phyloP scores from a whole-genome alignment of 1,140 invertebrate genomes.

The Gonatopus flavifemur region DNA sequence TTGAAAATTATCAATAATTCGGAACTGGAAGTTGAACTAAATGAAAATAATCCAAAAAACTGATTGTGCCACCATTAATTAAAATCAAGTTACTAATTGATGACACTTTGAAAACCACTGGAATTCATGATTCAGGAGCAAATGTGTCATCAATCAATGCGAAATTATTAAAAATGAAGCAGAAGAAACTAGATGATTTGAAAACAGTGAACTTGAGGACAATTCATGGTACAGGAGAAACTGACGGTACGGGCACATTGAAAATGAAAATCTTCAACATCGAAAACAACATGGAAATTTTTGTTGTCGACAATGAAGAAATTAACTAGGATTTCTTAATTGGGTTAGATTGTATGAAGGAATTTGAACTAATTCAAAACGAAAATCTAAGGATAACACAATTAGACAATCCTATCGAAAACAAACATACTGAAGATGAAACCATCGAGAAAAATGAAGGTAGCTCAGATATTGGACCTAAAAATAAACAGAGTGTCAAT shows the following conservation, averaged over 20 bases:
- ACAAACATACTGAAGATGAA: neutral
- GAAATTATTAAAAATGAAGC: slow-evolving; percentile 6
- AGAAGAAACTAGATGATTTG: neutral
- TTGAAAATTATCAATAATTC: neutral
- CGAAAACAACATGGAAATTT: neutral
- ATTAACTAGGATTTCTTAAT: neutral
- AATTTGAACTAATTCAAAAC: slow-evolving; percentile 1
- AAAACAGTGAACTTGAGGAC: neutral
- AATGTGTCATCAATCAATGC: slow-evolving; percentile 13
- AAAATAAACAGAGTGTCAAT: neutral
- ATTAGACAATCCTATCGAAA: neutral
- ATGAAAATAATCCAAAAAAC: slow-evolving; percentile 10
- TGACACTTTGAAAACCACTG: neutral
- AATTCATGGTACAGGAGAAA: slow-evolving; percentile 6
- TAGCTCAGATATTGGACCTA: neutral
- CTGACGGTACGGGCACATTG: slow-evolving; percentile 4
- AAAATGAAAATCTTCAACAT: slow-evolving; percentile 8
- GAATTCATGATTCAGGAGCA: slow-evolving; percentile 8
- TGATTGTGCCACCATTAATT: too few relatives aligned
- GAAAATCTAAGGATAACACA: neutral
- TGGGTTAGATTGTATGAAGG: neutral
- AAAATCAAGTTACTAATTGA: slow-evolving; percentile 2
- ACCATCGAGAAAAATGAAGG: neutral
- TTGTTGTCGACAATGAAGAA: neutral
- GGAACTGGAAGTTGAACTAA: neutral